Evolutionary conservation across 2,888 invertebrate species (phyloP), one percentile per base, ranked within the genome.

Genomic region (Pteria penguin): DNA sequence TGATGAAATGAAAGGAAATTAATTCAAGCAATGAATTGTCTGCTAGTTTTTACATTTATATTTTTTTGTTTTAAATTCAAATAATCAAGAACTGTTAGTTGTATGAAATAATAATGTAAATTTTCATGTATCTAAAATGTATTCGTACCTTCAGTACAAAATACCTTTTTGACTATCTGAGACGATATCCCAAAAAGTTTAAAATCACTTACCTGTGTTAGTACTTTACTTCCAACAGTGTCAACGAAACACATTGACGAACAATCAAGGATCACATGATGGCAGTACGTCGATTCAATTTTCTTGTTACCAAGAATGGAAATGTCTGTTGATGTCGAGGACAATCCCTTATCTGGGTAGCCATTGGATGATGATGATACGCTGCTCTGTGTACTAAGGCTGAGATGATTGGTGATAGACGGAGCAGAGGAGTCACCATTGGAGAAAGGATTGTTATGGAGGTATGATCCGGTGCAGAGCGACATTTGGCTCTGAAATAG

Each of bases 211-310:
- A 90, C 90, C 85, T 86, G 86, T 76, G 83, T 86, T 1, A 91
- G 77, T n/a, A 87, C 82, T 74, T 90, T 90, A 33, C 89, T 86
- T 0, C 91, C 91, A 8, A 90, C 88, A 14, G 86, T 85, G 74
- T 91, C 91, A 11, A 90, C 84, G 71, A 90, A 91, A 52, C 85
- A 82, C 71, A 90, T 87, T 5, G 86, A 84, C 2, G 91, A 89
- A 80, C 91, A 93, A 79, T 93, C 93, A 72, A 91, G 83, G 72
- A 91, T 84, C 54, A 91, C 84, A 76, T 89, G 87, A 18, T 85
- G 82, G 66, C 89, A 70, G 27, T 58, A 63, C 27, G 54, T 36
- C 4, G 54, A 29, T 14, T 45, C 45, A 2, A 80, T 73, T 14
- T 68, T 73, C 60, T 79, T 79, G 22, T 77, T 77, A 36, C 69